Percentiles rank a stretch among this genome's conserved stretches.
phyloP scores from a whole-genome alignment of 2,888 invertebrate genomes.

The Trichogramma evanescens region DNA sequence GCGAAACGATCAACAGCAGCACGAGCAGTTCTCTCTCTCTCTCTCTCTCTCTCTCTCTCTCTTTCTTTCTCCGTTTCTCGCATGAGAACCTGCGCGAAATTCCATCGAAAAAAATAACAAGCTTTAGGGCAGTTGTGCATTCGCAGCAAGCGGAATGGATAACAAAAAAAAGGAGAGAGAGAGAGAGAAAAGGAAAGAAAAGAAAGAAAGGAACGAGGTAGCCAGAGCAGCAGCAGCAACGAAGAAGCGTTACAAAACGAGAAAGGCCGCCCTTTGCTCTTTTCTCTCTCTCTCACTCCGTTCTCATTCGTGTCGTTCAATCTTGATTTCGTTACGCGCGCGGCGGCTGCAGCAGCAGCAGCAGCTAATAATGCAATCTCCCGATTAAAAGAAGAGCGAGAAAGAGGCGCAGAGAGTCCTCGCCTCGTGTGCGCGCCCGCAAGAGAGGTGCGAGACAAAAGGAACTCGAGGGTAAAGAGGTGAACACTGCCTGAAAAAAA shows the following conservation, averaged over 20 bases:
- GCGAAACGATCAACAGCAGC: too few species aligned
- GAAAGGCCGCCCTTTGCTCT: not conserved
- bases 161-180: not conserved
- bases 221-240: not conserved
- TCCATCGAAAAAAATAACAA: too few species aligned
- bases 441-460: constrained; percentile 16
- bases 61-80: too few species aligned
- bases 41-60: too few species aligned
- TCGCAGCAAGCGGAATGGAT: too few species aligned
- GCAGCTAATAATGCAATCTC: constrained; percentile 24
- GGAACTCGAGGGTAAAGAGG: not conserved
- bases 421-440: not conserved
- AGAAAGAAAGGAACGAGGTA: not conserved
- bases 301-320: constrained; percentile 3
- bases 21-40: too few species aligned
- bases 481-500: too few species aligned
- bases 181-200: not conserved
- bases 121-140: too few species aligned
- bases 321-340: constrained; percentile 24
- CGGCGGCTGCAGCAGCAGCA: not conserved
- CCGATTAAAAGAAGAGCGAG: constrained; percentile 17
- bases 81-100: too few species aligned
- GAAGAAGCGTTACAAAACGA: not conserved
- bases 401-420: not conserved
- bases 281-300: not conserved